phyloP scores from a whole-genome alignment of 2,888 invertebrate species.

The Phyllotreta striolata region DNA sequence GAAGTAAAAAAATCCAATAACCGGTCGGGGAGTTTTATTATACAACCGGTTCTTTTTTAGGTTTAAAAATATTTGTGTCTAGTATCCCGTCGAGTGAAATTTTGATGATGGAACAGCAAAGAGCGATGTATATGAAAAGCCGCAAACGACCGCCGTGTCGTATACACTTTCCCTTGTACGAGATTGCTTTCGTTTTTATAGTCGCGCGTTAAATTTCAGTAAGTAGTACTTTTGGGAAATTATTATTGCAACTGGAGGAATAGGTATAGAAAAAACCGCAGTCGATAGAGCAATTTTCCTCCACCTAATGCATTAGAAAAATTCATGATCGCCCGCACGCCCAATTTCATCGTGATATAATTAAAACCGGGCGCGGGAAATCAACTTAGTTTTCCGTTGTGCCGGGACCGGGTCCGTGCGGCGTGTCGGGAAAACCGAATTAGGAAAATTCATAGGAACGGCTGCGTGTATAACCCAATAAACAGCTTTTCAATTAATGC shows the following conservation, averaged over 20 bases:
- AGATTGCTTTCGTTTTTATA: slow-evolving; percentile 21
- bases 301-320: no score
- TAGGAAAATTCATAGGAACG: slow-evolving; percentile 22
- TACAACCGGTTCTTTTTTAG: no score
- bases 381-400: slow-evolving; percentile 10
- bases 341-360: no score
- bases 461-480: slow-evolving; percentile 17
- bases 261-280: no score
- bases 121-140: slow-evolving; percentile 13
- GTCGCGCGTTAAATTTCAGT: slow-evolving; percentile 9
- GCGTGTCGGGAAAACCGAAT: slow-evolving; percentile 14
- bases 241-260: slow-evolving; percentile 11
- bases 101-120: slow-evolving; percentile 18
- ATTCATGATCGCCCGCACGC: no score
- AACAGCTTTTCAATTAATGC: slow-evolving; percentile 19
- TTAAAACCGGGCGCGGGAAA: neutral
- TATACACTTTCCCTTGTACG: slow-evolving; percentile 2
- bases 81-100: slow-evolving; percentile 19
- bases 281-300: no score
- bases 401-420: neutral
- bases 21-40: no score
- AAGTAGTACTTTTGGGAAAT: slow-evolving; percentile 18
- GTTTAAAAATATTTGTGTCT: slow-evolving; percentile 5
- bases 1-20: no score
- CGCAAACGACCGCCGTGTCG: slow-evolving; percentile 12